These are phyloP conservation scores for Alauda arvensis DNA, from an alignment of 2,797 vertebrate genomes.

Conservation along the genomic window DNA sequence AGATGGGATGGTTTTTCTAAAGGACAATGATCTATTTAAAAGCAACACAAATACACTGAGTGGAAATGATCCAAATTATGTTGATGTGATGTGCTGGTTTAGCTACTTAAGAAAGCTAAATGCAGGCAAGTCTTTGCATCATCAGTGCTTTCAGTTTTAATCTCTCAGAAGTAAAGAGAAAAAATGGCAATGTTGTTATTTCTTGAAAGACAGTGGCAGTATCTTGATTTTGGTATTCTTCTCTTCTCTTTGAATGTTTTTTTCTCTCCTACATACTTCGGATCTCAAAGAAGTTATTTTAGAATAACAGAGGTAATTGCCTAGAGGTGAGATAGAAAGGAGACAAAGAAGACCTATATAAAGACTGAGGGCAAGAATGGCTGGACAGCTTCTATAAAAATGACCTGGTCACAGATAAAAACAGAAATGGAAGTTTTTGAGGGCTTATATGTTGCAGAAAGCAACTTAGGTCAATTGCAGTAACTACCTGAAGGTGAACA, in stretches of 20 bases:
- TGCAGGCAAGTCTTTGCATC: neutral
- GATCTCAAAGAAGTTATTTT: neutral
- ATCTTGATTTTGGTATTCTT: constrained; percentile 16
- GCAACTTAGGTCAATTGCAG: neutral
- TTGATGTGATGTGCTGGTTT: neutral
- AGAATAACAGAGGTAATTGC: neutral
- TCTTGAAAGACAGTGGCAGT: neutral
- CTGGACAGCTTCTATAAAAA: neutral
- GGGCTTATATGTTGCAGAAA: neutral
- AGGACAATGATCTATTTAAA: neutral
- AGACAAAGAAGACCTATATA: neutral
- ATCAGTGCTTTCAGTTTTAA: constrained; percentile 12
- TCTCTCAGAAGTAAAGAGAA: neutral
- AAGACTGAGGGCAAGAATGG: neutral
- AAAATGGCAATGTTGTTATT: neutral
- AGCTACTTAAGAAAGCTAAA: constrained; percentile 12
- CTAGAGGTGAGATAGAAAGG: neutral
- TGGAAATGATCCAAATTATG: neutral
- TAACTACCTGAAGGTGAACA: neutral
- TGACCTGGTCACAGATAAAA: neutral
- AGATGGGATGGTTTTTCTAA: neutral
- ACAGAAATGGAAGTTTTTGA: neutral
- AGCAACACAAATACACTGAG: neutral
- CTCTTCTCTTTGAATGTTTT: constrained; percentile 7
- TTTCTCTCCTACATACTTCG: neutral